phyloP scores from a whole-genome alignment of 2,888 invertebrate genomes.

The Parelbella ahira region DNA sequence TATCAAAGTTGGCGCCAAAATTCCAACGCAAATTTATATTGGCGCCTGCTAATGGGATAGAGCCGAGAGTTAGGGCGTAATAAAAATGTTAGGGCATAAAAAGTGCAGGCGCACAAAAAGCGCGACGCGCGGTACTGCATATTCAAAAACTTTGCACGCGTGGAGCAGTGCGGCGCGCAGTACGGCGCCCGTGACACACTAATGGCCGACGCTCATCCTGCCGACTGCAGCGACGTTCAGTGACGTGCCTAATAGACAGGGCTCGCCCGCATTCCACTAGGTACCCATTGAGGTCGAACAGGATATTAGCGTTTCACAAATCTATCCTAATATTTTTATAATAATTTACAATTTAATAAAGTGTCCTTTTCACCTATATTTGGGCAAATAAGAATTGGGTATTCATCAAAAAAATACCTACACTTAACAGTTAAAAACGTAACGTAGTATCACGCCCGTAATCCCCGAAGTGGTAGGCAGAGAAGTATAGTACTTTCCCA shows the following conservation, averaged over 20 bases:
- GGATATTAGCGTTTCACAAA: too few species aligned
- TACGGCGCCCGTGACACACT: constrained; percentile 69
- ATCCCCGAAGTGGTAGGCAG: too few species aligned
- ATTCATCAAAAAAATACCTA: too few species aligned
- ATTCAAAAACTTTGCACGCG: constrained; percentile 66
- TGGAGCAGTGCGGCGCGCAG: constrained; percentile 64
- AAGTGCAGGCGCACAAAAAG: constrained; percentile 27
- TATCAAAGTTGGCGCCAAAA: constrained; percentile 60
- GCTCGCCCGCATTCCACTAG: too few species aligned
- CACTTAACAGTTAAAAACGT: too few species aligned
- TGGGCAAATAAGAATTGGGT: too few species aligned
- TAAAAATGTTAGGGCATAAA: constrained; percentile 11
- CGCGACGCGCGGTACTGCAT: constrained; percentile 30
- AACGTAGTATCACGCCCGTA: too few species aligned
- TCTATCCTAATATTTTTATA: too few species aligned
- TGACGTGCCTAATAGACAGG: constrained; percentile 33
- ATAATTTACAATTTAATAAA: too few species aligned
- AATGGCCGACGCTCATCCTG: constrained; percentile 72
- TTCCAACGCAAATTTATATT: constrained; percentile 53
- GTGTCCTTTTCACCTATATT: too few species aligned
- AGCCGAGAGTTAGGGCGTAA: constrained; percentile 26
- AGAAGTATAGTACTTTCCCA: too few species aligned
- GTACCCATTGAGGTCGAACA: neutral
- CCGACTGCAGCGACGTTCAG: constrained; percentile 38
- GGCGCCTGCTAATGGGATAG: constrained; percentile 45